Evolutionary conservation across 2,888 invertebrate species (phyloP), one percentile per base, ranked within the genome.

Genomic region (Gerris lacustris): DNA sequence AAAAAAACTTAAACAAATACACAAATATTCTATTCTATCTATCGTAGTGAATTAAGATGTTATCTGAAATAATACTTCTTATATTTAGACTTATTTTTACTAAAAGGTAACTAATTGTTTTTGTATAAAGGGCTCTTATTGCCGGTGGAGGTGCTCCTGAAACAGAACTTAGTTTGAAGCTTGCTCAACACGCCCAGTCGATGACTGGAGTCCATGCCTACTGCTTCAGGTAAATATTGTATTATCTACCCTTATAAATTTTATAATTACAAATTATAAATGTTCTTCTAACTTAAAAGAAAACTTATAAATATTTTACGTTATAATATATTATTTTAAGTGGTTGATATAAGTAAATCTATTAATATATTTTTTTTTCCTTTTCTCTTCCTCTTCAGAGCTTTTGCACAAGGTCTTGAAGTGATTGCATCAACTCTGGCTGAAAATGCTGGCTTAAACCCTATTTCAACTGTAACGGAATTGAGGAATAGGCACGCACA

Each of bases 141-240:
- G 91, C 96, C 70, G 99, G 99, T 73, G 99, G 98, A 68, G 99
- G 98, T 67, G 96, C 97, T 15, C 96, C 98, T 6, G 99, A 99
- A 84, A 96, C 94, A 74, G 96, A 97, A 80, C 85, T 98, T 73
- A 91, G 96, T 0, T 83, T 96, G 45, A 88, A 88, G 72, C 83
- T 99, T 70, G 88, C 90, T 6, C 87, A 90, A 43, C 84, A 89
- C 74, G 89, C 97, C 0, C 88, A 94, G 77, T 87, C 89, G 1
- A 86, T 94, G 63, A 88, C 90, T 69, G 98, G 97, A 70, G 91
- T 96, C 69, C 94, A 96, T 80, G 93, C 96, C 73, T 97, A 98
- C 81, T 97, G 97, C 79, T 88, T 96, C 81, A 81, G 85, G 79
- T 79, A 72, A 73, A 15, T 73, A 68, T 66, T 17, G 5, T 45